Evolutionary conservation across 2,113 vertebrate species (phyloP), one percentile per base, ranked within the genome.

Genomic region (Callipepla californica): DNA sequence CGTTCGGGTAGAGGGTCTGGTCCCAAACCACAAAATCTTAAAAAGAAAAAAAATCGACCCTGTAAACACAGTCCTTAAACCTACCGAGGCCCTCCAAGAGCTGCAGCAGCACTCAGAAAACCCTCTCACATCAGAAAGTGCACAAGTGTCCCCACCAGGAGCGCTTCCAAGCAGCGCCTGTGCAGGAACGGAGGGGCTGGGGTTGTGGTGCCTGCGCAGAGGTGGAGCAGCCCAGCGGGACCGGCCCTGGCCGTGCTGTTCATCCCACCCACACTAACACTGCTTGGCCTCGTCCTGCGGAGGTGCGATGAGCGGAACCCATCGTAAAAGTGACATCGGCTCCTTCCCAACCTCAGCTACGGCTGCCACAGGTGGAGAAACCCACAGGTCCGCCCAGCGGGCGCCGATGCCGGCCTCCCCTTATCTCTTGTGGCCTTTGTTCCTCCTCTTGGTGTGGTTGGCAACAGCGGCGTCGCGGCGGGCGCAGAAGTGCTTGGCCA

Each of bases 401-500:
- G 34, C 48, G 26, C 21, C 17, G 23, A 22, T n/a, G 77, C 14
- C 0, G 12, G 59, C 50, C 2, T 3, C 47, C 16, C 6, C 28
- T 98, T 97, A 98, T 89, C 92, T 95, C 44, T 86, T 58, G 21
- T 96, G 97, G 12, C 65, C 96, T 59, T 92, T 97, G 51, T 90
- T 97, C 78, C 95, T 98, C 30, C 97, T 91, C 92, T 96, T 96
- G 34, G 95, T 86, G 68, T 98, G 98, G 9, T 96, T 97, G 22
- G 96, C 86, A 38, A 80, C 85, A 0, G 75, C 28, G 2, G 82
- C 48, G 0, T 97, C 97, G 18, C 96, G 97, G 22, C 93, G 97
- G 5, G 95, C 80, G 21, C 99, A 99, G 88, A 98, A 99, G 96
- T 98, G 98, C 94, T 98, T 99, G 36, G 97, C 98, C 17, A 99